A percentile compares a stretch with the other conserved stretches of the same genome.
These are phyloP conservation scores for Phrynocephalus versicolor DNA, from an alignment of 2,113 vertebrate genomes.

Conservation along the genomic window DNA sequence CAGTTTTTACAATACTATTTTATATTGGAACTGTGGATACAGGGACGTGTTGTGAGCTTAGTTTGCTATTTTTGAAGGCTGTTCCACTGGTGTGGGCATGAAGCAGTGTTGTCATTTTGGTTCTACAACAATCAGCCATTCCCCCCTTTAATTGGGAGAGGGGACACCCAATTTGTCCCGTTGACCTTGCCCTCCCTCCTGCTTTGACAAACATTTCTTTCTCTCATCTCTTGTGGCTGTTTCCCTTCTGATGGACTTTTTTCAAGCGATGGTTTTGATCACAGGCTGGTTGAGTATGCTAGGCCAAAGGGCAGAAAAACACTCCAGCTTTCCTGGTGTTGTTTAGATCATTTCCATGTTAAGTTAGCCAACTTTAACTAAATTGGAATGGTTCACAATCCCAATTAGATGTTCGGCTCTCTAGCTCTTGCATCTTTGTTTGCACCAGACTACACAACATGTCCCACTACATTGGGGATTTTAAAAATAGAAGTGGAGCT, in stretches of 20 bases:
- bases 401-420: not conserved
- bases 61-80: slow-evolving; percentile 15
- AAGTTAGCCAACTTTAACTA: not conserved
- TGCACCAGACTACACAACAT: not conserved
- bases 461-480: not conserved
- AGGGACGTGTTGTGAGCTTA: slow-evolving; percentile 38
- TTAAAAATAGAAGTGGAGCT: no score
- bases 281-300: not conserved
- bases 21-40: slow-evolving; percentile 39
- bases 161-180: not conserved
- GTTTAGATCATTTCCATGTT: not conserved
- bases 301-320: not conserved
- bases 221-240: not conserved
- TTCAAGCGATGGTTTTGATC: not conserved
- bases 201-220: not conserved
- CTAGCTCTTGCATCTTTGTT: not conserved
- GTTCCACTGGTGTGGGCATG: slow-evolving; percentile 16
- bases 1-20: slow-evolving; percentile 55
- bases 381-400: not conserved
- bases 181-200: not conserved
- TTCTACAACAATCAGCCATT: not conserved
- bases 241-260: not conserved
- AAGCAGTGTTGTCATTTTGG: not conserved
- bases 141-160: not conserved
- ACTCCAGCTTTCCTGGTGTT: not conserved